Evolutionary conservation across 64 coral and sea anemone species (phyloP).

Genomic region (Stichodactyla helianthus): DNA sequence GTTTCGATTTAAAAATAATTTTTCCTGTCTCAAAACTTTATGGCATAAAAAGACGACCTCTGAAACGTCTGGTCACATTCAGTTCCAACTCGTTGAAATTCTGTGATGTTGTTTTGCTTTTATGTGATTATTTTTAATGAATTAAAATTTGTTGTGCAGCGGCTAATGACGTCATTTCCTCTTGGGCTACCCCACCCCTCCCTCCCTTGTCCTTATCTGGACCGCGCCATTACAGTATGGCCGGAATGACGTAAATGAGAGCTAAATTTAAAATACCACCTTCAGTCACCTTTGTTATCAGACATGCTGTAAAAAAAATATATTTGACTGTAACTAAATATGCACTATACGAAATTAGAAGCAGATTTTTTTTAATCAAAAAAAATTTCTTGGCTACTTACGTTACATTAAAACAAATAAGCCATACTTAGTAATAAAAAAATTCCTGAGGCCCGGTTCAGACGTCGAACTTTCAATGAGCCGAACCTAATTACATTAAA

Average conservation of each 20-base stretch:
- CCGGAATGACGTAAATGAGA: neutral
- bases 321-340: no score
- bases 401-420: no score
- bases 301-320: no score
- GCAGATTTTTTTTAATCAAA: no score
- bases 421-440: no score
- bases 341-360: no score
- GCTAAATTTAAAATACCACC: neutral
- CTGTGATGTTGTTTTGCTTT: neutral
- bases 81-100: neutral
- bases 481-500: no score
- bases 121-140: neutral
- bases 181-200: neutral
- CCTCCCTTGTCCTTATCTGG: neutral
- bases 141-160: neutral
- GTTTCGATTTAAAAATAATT: no score
- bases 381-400: no score
- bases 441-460: no score
- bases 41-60: neutral
- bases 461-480: no score
- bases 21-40: neutral
- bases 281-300: neutral
- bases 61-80: neutral
- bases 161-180: neutral
- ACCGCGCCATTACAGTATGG: neutral